These are phyloP conservation scores for Diplazon laetatorius DNA, from an alignment of 2,888 invertebrate genomes.

Conservation along the genomic window DNA sequence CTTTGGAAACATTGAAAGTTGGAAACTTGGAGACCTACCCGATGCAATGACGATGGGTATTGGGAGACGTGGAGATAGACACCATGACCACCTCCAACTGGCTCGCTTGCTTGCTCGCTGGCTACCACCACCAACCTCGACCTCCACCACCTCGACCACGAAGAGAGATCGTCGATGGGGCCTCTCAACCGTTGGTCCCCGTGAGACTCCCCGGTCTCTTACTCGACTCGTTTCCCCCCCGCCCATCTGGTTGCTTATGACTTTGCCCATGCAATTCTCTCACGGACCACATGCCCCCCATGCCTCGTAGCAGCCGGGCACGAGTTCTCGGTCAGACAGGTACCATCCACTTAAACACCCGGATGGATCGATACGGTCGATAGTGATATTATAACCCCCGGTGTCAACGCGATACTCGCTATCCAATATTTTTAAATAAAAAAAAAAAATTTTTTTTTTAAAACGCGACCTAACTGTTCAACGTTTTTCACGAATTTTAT, in stretches of 20 bases:
- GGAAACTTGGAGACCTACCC: too few species aligned
- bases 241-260: conserved; percentile 72
- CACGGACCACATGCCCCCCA: conserved; percentile 61
- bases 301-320: conserved; percentile 74
- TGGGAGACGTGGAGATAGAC: neutral
- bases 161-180: conserved; percentile 16
- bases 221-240: conserved; percentile 40
- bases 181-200: conserved; percentile 63
- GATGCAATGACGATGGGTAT: neutral
- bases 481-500: too few species aligned
- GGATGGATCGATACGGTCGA: conserved; percentile 79
- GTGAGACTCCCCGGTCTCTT: too few species aligned
- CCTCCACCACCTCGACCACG: conserved; percentile 24
- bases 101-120: conserved; percentile 49
- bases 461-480: too few species aligned
- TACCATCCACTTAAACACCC: conserved; percentile 81
- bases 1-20: too few species aligned
- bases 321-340: conserved; percentile 79
- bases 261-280: conserved; percentile 79
- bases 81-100: conserved; percentile 55
- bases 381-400: conserved; percentile 65
- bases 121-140: conserved; percentile 15
- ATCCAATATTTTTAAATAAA: too few species aligned
- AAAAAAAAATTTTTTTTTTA: too few species aligned
- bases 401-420: conserved; percentile 66